Conservation (phyloP, 2,888 invertebrate species). For the Eristalis pertinax region DNA sequence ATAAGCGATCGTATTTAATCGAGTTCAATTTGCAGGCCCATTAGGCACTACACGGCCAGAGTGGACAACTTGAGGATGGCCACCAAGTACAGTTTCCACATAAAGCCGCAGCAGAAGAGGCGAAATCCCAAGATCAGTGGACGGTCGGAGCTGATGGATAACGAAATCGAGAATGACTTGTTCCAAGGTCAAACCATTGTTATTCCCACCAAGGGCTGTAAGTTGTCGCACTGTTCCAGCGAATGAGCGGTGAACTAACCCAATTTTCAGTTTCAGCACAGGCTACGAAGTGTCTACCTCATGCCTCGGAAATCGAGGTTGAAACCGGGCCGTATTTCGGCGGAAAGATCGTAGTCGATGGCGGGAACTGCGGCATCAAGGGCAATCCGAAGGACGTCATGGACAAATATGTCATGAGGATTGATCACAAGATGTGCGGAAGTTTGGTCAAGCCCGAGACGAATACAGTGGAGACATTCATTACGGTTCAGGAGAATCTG, state of each 20-base stretch:
- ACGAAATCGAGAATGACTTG: conserved; percentile 81
- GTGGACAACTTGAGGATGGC: conserved; percentile 90
- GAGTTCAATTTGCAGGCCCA: conserved; percentile 73
- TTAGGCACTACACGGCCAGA: conserved; percentile 83
- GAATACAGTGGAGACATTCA: conserved; percentile 89
- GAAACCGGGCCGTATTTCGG: conserved; percentile 91
- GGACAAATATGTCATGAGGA: conserved; percentile 88
- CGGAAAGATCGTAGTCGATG: conserved; percentile 88
- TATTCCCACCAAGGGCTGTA: conserved; percentile 92
- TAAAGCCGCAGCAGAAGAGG: conserved; percentile 84
- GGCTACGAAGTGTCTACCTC: conserved; percentile 90
- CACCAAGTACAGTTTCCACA: conserved; percentile 91
- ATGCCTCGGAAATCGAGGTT: conserved; percentile 91
- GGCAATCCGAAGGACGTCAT: conserved; percentile 88
- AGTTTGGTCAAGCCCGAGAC: conserved; percentile 88
- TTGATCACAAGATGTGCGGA: conserved; percentile 88
- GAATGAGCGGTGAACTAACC: neutral
- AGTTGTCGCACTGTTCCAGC: conserved; percentile 79
- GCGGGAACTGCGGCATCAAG: conserved; percentile 88
- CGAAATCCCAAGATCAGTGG: conserved; percentile 81
- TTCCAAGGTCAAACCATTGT: conserved; percentile 85
- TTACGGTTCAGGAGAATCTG: conserved; percentile 91
- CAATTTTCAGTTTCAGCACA: conserved; percentile 87
- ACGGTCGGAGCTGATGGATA: conserved; percentile 81
- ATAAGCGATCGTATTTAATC: conserved; percentile 31